Evolutionary conservation across 2,113 vertebrate genomes (phyloP).

Genomic region (Dolichallabes microphthalmus): DNA sequence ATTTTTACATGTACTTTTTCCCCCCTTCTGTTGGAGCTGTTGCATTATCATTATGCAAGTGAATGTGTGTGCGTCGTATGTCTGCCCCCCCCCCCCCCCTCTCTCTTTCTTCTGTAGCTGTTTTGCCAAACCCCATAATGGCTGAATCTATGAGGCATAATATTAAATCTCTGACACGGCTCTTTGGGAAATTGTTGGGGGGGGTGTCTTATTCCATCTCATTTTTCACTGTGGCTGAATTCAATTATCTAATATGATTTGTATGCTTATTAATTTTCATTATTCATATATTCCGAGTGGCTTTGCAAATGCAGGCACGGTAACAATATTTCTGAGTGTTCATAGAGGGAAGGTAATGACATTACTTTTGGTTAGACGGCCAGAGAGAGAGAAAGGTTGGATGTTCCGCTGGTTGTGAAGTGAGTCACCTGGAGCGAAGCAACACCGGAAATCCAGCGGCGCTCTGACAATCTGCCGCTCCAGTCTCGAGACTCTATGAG

Average conservation of each 20-base stretch:
- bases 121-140: conserved; percentile 55
- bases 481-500: conserved; percentile 4
- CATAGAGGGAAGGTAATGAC: conserved; percentile 42
- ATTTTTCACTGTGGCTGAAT: conserved; percentile 66
- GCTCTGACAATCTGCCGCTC: conserved; percentile 23
- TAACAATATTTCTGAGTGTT: conserved; percentile 41
- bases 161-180: conserved; percentile 64
- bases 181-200: conserved; percentile 65
- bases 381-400: conserved; percentile 8
- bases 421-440: conserved; percentile 40
- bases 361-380: conserved; percentile 43
- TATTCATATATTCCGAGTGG: conserved; percentile 59
- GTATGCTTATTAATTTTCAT: conserved; percentile 67
- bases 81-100: background rate
- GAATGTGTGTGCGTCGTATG: conserved; percentile 22
- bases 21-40: conserved; percentile 11
- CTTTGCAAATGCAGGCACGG: conserved; percentile 44
- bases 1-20: conserved; percentile 51
- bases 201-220: conserved; percentile 60
- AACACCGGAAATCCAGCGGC: conserved; percentile 19
- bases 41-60: conserved; percentile 42
- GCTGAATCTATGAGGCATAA: conserved; percentile 63
- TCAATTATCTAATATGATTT: conserved; percentile 70
- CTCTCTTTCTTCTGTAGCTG: conserved; percentile 27
- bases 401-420: conserved; percentile 11